Percentiles rank a stretch among this genome's conserved stretches.
phyloP scores from a whole-genome alignment of 1,140 invertebrate genomes.

The Diorhabda sublineata region DNA sequence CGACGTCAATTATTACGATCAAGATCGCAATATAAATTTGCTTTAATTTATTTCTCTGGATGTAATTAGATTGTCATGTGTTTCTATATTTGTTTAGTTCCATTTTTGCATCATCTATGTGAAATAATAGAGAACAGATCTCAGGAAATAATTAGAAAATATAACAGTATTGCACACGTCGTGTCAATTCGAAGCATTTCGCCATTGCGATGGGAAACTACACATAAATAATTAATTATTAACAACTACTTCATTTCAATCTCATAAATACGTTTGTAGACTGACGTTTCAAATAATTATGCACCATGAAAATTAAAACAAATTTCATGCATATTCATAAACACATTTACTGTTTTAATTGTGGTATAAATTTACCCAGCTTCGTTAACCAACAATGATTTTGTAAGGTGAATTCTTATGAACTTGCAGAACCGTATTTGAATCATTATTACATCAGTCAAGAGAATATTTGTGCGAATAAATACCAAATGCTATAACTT shows the following conservation, averaged over 20 bases:
- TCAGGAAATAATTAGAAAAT: no score
- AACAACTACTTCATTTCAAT: conserved; percentile 1
- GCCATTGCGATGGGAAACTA: not conserved
- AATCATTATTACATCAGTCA: not conserved
- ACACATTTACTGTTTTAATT: conserved; percentile 22
- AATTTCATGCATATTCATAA: conserved; percentile 22
- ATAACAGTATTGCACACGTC: not conserved
- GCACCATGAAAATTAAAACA: conserved; percentile 18
- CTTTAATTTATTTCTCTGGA: no score
- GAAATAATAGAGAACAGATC: no score
- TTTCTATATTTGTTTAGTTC: no score
- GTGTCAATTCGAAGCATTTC: not conserved
- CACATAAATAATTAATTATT: not conserved
- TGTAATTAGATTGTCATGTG: no score
- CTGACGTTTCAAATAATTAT: conserved; percentile 10
- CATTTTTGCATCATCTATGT: no score
- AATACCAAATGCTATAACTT: no score
- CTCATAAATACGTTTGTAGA: not conserved
- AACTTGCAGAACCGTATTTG: not conserved
- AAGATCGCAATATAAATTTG: no score
- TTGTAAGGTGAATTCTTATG: not conserved
- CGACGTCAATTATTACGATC: no score
- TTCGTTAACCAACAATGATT: conserved; percentile 20
- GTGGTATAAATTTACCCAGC: conserved; percentile 18
- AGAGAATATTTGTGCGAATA: no score